Evolutionary conservation across 2,797 vertebrate genomes (phyloP), one percentile per base, ranked within the genome.

Genomic region (Mustela erminea): DNA sequence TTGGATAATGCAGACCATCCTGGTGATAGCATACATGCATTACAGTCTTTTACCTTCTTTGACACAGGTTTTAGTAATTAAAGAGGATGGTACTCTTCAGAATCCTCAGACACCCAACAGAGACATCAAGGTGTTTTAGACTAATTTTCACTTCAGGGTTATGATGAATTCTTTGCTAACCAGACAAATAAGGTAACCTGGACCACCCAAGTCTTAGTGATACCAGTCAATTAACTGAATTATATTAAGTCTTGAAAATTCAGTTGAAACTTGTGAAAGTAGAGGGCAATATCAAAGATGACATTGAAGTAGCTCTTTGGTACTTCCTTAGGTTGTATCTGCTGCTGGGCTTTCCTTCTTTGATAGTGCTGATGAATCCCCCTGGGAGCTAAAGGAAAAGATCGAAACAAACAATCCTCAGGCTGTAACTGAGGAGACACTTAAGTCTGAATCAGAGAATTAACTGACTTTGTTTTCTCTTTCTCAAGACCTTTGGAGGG

Each of bases 81-180:
- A 92, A 83, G 17, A 87, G 9, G 25, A 46, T 54, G n/a, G 72
- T 78, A 32, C 20, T 83, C 78, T 49, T 87, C 32, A 58, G 70
- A 87, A 78, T 29, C 91, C 52, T 95, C 32, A 92, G 75, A n/a
- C 18, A 41, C 4, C 60, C 46, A 85, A 17, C 29, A 83, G 60
- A 88, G 72, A 72, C 66, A 60, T n/a, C 35, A 77, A 84, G 60
- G 49, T 17, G 20, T 87, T 64, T 81, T 66, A 88, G 66, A 78
- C 46, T 82, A 72, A 46, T 70, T 90, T 93, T 70, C 49, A 87
- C 68, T 90, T 87, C 88, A 74, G 29, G 29, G 32, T 38, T 74
- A 32, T 32, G 25, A 54, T 81, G 81, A 58, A 77, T 86, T 94
- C 35, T 93, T 95, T 62, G 10, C 90, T 91, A 87, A 94, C 38